phyloP scores from a whole-genome alignment of 2,888 invertebrate genomes.

The Cantharis nigra region DNA sequence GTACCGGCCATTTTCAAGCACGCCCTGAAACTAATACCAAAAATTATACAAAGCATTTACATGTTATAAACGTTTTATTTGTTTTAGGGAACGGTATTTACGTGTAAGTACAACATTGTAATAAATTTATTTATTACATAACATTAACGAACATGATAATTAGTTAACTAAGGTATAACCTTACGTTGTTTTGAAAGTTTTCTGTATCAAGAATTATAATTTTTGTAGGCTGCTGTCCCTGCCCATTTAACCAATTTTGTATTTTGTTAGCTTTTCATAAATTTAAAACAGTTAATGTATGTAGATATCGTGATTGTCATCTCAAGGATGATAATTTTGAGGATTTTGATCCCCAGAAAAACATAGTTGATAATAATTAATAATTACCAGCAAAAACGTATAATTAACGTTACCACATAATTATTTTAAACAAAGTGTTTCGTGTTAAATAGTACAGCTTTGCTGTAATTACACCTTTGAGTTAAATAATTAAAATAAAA shows the following conservation, averaged over 20 bases:
- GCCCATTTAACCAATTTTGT: no score
- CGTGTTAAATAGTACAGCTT: neutral
- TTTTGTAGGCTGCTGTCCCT: no score
- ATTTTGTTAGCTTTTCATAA: no score
- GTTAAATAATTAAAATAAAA: neutral
- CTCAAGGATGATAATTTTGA: neutral
- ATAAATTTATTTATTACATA: neutral
- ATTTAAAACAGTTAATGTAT: no score
- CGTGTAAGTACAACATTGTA: neutral
- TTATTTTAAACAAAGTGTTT: neutral
- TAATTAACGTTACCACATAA: neutral
- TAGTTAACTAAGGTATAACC: neutral
- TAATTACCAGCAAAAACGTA: neutral
- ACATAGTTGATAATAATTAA: neutral
- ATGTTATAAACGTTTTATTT: neutral
- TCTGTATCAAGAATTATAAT: neutral
- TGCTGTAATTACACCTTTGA: neutral
- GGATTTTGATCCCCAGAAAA: neutral
- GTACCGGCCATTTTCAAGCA: conserved; percentile 88
- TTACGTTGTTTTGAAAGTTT: neutral
- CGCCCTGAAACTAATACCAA: conserved; percentile 79
- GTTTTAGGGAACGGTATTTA: neutral
- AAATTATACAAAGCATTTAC: conserved; percentile 8
- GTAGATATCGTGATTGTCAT: neutral
- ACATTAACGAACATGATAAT: neutral